Percentiles rank a stretch among this genome's conserved stretches.
Evolutionary conservation across 2,113 vertebrate species (phyloP).

Genomic region (Brachirus orientalis): DNA sequence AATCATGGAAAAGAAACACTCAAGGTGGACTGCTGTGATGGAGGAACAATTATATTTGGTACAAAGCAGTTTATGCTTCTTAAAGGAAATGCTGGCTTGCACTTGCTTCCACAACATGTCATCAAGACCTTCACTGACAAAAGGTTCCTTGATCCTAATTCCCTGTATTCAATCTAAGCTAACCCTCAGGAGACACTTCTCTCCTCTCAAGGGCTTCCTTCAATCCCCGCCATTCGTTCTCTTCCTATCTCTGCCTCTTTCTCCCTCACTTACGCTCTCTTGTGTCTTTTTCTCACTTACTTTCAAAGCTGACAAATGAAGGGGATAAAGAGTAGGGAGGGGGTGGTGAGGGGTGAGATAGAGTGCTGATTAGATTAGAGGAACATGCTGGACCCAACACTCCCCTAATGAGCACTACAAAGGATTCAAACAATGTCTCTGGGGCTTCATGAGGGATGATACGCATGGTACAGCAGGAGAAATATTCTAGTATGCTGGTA

Average conservation of each 20-base stretch:
- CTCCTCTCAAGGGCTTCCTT: constrained; percentile 71
- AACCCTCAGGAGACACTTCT: constrained; percentile 31
- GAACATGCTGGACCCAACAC: constrained; percentile 76
- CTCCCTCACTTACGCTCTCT: constrained; percentile 26
- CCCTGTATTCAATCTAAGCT: constrained; percentile 20
- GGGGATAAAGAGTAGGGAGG: constrained; percentile 57
- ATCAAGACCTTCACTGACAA: constrained; percentile 34
- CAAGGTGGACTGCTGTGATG: neutral
- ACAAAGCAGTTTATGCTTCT: neutral
- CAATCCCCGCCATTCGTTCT: constrained; percentile 24
- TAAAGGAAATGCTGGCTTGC: neutral
- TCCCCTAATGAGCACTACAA: constrained; percentile 79
- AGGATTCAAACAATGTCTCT: constrained; percentile 66
- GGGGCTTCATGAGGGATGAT: constrained; percentile 46
- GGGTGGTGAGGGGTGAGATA: constrained; percentile 20
- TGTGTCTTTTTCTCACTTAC: constrained; percentile 47
- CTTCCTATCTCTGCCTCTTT: constrained; percentile 11
- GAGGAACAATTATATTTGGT: neutral
- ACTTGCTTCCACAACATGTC: neutral
- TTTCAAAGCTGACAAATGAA: constrained; percentile 72
- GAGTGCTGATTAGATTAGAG: constrained; percentile 78
- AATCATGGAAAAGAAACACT: neutral
- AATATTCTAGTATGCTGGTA: constrained; percentile 20
- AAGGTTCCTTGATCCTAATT: constrained; percentile 38
- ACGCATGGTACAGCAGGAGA: constrained; percentile 37